Evolutionary conservation across 2,888 invertebrate genomes (phyloP).

Genomic region (Eupsilia transversa): DNA sequence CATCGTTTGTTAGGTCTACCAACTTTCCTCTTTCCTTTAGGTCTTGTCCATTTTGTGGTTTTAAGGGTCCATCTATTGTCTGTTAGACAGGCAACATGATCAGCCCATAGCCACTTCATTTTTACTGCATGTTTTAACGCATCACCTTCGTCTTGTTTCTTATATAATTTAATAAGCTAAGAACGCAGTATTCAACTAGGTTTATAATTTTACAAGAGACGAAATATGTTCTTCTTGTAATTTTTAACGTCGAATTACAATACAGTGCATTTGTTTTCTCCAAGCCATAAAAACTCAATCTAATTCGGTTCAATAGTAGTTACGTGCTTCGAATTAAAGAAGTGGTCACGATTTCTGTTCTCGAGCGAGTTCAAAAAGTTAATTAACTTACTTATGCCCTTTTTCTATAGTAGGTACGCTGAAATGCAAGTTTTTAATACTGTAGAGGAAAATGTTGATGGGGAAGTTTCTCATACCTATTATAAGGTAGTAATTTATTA

Average conservation of each 20-base stretch:
- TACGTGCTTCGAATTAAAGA: slow-evolving; percentile 54
- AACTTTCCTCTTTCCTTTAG: no score
- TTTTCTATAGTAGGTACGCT: slow-evolving; percentile 1
- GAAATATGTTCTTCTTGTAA: neutral
- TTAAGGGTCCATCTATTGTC: no score
- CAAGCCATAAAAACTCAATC: slow-evolving; percentile 55
- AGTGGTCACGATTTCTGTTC: slow-evolving; percentile 44
- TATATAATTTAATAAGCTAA: no score
- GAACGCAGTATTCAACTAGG: no score
- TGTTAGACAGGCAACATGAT: no score
- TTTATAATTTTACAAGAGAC: no score
- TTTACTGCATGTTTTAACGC: no score
- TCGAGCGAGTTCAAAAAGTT: slow-evolving; percentile 56
- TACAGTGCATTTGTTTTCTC: slow-evolving; percentile 23
- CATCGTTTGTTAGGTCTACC: no score
- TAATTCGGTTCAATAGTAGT: slow-evolving; percentile 63
- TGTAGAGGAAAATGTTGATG: neutral
- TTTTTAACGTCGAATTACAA: neutral
- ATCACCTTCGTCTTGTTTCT: no score
- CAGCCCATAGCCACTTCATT: no score
- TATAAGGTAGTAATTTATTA: no score
- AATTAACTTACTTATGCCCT: slow-evolving; percentile 56
- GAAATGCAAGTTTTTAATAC: slow-evolving; percentile 16
- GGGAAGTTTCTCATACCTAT: neutral
- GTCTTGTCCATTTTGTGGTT: no score